A percentile compares a stretch with the other conserved stretches of the same genome.
These are phyloP conservation scores for Eclectus roratus DNA, from an alignment of 2,113 vertebrate species.

Conservation along the genomic window DNA sequence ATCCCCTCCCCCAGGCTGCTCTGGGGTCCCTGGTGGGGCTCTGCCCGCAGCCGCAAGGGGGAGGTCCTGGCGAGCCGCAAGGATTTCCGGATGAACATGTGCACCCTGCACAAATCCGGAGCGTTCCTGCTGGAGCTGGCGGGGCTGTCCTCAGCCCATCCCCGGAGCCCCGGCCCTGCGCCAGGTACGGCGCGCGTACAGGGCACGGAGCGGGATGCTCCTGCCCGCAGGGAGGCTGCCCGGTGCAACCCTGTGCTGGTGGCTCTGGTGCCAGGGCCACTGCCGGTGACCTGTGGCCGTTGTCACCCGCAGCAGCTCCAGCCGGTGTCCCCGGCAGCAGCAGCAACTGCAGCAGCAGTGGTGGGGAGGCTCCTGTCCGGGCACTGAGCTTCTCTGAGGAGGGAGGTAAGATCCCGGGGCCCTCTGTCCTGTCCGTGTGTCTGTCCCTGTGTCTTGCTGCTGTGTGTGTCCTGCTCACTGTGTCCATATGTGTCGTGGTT, in stretches of 20 bases:
- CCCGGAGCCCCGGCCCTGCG: too few species aligned
- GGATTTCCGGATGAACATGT: constrained; percentile 88
- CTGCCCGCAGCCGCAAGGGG: constrained; percentile 73
- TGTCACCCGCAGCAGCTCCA: not conserved
- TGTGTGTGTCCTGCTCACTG: too few species aligned
- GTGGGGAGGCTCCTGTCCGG: not conserved
- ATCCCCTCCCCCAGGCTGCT: not conserved
- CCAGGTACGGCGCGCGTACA: not conserved
- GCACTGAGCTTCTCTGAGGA: constrained; percentile 16
- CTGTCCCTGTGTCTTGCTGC: too few species aligned
- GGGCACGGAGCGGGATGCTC: not conserved
- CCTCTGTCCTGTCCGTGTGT: too few species aligned
- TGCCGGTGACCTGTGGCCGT: not conserved
- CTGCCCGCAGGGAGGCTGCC: not conserved
- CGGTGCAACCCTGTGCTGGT: too few species aligned
- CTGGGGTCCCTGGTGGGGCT: rapidly evolving
- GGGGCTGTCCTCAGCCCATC: not conserved
- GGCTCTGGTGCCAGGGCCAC: too few species aligned
- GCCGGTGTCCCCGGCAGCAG: too few species aligned
- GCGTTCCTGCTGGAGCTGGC: constrained; percentile 76
- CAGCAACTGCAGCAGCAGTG: not conserved
- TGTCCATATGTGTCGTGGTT: not conserved
- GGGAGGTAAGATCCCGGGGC: constrained; percentile 32
- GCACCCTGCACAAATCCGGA: constrained; percentile 69
- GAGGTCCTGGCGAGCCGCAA: constrained; percentile 86